Conservation (phyloP, 2,113 vertebrate genomes). For the Scalopus aquaticus region DNA sequence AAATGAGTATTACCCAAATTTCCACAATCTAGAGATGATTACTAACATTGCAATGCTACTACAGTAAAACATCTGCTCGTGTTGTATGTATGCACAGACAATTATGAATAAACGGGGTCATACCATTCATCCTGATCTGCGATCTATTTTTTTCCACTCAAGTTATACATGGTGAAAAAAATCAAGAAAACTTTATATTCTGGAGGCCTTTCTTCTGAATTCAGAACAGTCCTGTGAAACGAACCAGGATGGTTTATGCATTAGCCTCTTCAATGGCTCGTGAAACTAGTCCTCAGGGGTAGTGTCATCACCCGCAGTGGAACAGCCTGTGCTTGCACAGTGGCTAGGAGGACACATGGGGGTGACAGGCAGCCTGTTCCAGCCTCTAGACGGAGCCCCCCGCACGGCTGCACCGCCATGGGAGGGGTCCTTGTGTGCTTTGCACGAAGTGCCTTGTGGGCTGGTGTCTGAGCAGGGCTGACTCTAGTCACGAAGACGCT, state of each 20-base stretch:
- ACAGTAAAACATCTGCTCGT: neutral
- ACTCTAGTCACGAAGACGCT: neutral
- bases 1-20: neutral
- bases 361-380: neutral
- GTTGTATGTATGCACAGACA: neutral
- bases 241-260: neutral
- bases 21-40: neutral
- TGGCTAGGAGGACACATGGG: neutral
- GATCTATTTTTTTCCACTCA: neutral
- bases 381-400: neutral
- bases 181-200: neutral
- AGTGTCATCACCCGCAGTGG: neutral
- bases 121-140: neutral
- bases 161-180: slow-evolving; percentile 11
- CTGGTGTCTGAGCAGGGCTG: neutral
- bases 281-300: neutral
- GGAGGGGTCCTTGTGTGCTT: neutral
- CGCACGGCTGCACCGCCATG: neutral
- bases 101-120: neutral
- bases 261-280: neutral
- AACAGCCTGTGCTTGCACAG: neutral
- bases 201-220: neutral
- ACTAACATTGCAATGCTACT: neutral
- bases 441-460: neutral
- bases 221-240: neutral